phyloP scores from a whole-genome alignment of 2,888 invertebrate genomes.

The Polydrusus tereticollis region DNA sequence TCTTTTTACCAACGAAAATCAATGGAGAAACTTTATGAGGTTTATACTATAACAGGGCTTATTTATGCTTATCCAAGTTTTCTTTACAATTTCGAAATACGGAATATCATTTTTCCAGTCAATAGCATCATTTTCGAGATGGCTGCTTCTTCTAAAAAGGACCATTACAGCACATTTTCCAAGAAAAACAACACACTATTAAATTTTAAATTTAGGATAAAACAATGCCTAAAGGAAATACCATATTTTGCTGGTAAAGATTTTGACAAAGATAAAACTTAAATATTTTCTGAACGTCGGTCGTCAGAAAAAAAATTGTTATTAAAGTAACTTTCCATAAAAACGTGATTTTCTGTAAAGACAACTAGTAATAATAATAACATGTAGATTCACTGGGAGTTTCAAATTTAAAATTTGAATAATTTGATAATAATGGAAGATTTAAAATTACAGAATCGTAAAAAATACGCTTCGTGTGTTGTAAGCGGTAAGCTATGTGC shows the following conservation, averaged over 20 bases:
- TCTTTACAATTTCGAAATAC: conserved; percentile 19
- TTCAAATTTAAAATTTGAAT: no score
- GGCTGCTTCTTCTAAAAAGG: conserved; percentile 15
- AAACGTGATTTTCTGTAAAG: no score
- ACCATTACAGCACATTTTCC: conserved; percentile 3
- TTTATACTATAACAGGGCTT: conserved; percentile 5
- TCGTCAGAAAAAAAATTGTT: no score
- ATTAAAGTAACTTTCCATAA: no score
- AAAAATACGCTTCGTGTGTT: no score
- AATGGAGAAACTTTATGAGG: background rate
- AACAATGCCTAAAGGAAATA: conserved; percentile 1
- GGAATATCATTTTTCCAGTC: conserved; percentile 27
- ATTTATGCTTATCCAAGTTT: conserved; percentile 20
- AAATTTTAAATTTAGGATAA: conserved; percentile 17
- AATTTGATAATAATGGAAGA: no score
- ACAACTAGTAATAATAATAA: no score
- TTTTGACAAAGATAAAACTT: no score
- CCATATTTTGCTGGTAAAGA: background rate
- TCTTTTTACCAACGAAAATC: background rate
- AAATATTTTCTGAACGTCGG: no score
- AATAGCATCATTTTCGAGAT: conserved; percentile 22
- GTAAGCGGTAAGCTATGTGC: no score
- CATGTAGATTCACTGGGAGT: no score
- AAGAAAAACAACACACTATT: conserved; percentile 13
- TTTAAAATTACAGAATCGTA: no score